Evolutionary conservation across 2,888 invertebrate species (phyloP).

Genomic region (Physocephala rufipes): DNA sequence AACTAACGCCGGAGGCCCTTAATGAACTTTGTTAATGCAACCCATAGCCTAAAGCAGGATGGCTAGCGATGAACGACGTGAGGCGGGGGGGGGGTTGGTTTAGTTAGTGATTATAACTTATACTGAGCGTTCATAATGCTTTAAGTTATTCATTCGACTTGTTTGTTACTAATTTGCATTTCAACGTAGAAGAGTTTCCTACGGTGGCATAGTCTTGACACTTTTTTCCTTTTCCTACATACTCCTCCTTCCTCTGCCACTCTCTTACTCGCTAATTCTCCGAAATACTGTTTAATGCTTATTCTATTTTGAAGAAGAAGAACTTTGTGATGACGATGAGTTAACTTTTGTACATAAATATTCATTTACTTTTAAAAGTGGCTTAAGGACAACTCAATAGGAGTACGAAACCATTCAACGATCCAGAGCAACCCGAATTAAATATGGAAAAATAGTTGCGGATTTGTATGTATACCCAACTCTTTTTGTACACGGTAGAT

Average conservation of each 20-base stretch:
- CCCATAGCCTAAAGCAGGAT: neutral
- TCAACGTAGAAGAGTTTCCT: conserved; percentile 4
- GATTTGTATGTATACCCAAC: neutral
- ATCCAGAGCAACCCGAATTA: conserved; percentile 15
- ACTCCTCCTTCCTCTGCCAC: no score
- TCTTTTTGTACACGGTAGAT: no score
- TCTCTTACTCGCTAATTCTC: no score
- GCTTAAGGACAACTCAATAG: neutral
- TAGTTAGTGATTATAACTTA: conserved; percentile 25
- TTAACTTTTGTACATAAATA: conserved; percentile 11
- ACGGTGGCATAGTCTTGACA: neutral
- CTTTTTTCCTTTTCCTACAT: no score
- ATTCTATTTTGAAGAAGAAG: no score
- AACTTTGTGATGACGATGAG: no score
- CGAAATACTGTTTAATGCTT: neutral
- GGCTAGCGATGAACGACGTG: neutral
- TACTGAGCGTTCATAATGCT: neutral
- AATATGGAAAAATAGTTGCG: conserved; percentile 10
- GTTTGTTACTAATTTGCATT: conserved; percentile 27
- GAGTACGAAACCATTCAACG: neutral
- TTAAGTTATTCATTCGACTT: neutral
- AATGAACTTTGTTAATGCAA: conserved; percentile 15
- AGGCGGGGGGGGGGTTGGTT: neutral
- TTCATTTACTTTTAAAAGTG: neutral
- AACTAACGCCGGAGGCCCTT: conserved; percentile 26